Evolutionary conservation across 2,797 vertebrate genomes (phyloP).

Genomic region (Hippopotamyrus pictus): DNA sequence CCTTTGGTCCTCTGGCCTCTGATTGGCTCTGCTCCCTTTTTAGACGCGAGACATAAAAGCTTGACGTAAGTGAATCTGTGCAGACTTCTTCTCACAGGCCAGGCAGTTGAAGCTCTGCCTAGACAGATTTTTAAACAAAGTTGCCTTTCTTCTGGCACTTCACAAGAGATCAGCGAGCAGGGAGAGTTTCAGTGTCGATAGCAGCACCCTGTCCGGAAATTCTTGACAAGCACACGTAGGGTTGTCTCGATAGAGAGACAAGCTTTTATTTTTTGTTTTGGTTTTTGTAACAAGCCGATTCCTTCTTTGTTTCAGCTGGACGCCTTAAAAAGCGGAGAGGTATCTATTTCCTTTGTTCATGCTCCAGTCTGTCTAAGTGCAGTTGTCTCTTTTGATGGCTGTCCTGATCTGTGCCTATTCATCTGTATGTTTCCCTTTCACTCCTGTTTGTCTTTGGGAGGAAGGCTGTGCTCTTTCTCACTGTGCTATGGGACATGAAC

Average conservation of each 20-base stretch:
- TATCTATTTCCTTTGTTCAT: slow-evolving; percentile 46
- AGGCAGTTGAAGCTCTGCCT: not conserved
- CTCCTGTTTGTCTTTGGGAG: slow-evolving; percentile 23
- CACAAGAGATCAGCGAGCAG: not conserved
- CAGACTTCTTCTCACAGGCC: not conserved
- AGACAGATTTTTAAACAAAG: not conserved
- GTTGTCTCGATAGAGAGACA: not conserved
- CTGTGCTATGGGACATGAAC: not conserved
- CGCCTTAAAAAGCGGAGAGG: slow-evolving; percentile 69
- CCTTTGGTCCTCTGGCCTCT: not conserved
- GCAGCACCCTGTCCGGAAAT: not conserved
- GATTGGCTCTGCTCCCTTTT: not conserved
- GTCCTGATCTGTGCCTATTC: slow-evolving; percentile 25
- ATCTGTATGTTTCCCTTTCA: slow-evolving; percentile 28
- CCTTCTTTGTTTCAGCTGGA: slow-evolving; percentile 73
- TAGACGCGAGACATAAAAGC: not conserved
- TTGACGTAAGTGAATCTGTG: not conserved
- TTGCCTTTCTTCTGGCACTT: not conserved
- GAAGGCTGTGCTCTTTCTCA: not conserved
- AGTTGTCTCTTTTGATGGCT: slow-evolving; percentile 26
- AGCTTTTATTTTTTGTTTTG: slow-evolving; percentile 12
- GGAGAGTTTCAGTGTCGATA: not conserved
- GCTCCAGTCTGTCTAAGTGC: slow-evolving; percentile 15
- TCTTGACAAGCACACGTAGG: slow-evolving; percentile 10
- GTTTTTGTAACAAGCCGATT: slow-evolving; percentile 53